Evolutionary conservation across 2,888 invertebrate genomes (phyloP).

Genomic region (Dorcus parallelipipedus): DNA sequence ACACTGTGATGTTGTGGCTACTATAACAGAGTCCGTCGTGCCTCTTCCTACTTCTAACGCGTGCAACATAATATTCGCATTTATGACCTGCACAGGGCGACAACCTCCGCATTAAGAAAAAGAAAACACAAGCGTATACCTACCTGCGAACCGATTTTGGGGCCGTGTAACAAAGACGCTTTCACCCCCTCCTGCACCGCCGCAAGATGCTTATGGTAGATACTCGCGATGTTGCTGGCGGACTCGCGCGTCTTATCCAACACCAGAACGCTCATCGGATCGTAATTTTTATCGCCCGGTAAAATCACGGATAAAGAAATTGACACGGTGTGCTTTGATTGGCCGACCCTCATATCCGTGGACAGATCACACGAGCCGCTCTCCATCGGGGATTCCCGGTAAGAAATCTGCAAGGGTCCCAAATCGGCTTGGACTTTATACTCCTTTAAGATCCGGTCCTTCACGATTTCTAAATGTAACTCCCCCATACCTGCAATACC

Average conservation of each 20-base stretch:
- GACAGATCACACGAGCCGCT: conserved; percentile 49
- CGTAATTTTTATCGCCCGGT: conserved; percentile 29
- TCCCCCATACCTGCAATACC: conserved; percentile 99
- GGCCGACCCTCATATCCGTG: conserved; percentile 65
- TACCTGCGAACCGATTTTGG: conserved; percentile 68
- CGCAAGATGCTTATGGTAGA: conserved; percentile 64
- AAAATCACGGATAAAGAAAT: conserved; percentile 62
- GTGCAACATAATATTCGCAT: conserved; percentile 73
- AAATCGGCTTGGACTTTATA: conserved; percentile 89
- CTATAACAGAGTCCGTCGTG: conserved; percentile 77
- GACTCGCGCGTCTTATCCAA: conserved; percentile 67
- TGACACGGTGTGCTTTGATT: conserved; percentile 58
- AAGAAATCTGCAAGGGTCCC: conserved; percentile 89
- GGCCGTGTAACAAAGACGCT: conserved; percentile 74
- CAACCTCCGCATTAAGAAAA: too few relatives aligned
- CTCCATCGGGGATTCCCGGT: conserved; percentile 69
- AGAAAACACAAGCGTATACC: too few relatives aligned
- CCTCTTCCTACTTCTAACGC: conserved; percentile 69
- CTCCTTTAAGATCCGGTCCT: conserved; percentile 81
- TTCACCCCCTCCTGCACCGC: conserved; percentile 71
- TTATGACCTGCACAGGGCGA: too few relatives aligned
- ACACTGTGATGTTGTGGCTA: conserved; percentile 80
- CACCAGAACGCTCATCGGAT: conserved; percentile 46
- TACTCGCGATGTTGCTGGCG: conserved; percentile 61
- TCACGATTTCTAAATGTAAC: conserved; percentile 91